phyloP scores from a whole-genome alignment of 2,797 vertebrate genomes.

The Furcifer pardalis region DNA sequence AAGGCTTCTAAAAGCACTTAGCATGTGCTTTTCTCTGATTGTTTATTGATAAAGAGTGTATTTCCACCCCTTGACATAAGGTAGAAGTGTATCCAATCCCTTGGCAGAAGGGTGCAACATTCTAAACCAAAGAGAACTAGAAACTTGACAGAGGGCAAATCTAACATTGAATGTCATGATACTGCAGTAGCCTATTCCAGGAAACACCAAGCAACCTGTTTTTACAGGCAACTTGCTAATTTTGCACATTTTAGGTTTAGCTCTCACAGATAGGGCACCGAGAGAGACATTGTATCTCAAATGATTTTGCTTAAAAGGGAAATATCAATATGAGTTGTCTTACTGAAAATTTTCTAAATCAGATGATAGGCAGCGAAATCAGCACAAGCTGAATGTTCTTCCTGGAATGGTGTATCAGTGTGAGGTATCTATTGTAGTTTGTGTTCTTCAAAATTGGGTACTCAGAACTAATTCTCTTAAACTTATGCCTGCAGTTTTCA shows the following conservation, averaged over 20 bases:
- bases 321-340: neutral
- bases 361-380: neutral
- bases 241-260: neutral
- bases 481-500: neutral
- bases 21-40: neutral
- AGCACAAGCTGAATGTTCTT: conserved; percentile 30
- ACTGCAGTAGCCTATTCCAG: neutral
- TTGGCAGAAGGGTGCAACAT: neutral
- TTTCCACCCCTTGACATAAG: too few species aligned
- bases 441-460: neutral
- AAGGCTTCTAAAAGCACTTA: too few species aligned
- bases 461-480: neutral
- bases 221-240: neutral
- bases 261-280: neutral
- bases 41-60: neutral
- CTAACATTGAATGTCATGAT: too few species aligned
- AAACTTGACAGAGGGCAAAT: too few species aligned
- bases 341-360: too few species aligned
- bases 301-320: conserved; percentile 28
- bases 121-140: too few species aligned
- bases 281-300: neutral
- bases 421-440: neutral
- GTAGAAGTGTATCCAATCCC: neutral
- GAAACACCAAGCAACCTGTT: neutral
- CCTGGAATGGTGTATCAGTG: conserved; percentile 31